These are phyloP conservation scores for Peromyscus californicus DNA, from an alignment of 2,113 vertebrate species.

Conservation along the genomic window DNA sequence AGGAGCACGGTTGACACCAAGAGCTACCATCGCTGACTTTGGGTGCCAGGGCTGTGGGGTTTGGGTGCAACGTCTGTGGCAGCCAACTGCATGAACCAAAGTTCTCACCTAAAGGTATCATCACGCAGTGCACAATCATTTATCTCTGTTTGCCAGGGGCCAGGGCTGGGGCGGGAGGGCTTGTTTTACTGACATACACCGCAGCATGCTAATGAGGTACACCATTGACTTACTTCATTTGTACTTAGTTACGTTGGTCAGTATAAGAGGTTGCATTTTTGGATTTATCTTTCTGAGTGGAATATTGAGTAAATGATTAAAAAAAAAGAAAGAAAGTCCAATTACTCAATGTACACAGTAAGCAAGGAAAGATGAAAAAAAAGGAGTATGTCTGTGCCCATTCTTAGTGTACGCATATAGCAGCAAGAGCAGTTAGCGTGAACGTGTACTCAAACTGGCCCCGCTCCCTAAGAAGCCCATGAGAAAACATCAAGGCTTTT, in stretches of 20 bases:
- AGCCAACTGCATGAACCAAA: constrained; percentile 95
- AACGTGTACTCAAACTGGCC: background rate
- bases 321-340: no score
- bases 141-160: constrained; percentile 84
- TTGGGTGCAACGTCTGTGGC: constrained; percentile 82
- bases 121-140: constrained; percentile 91
- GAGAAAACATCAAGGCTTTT: background rate
- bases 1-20: constrained; percentile 92
- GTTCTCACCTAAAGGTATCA: constrained; percentile 87
- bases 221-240: constrained; percentile 82
- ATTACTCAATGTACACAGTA: background rate
- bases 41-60: constrained; percentile 81
- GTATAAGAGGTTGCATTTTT: constrained; percentile 70
- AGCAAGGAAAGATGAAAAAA: background rate
- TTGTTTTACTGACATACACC: constrained; percentile 77
- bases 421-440: background rate
- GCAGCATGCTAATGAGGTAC: constrained; percentile 86
- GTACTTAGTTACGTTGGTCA: constrained; percentile 80
- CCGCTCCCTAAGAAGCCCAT: background rate
- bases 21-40: constrained; percentile 48
- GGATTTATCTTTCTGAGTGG: constrained; percentile 77
- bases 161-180: constrained; percentile 78
- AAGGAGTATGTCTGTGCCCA: background rate
- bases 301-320: constrained; percentile 83
- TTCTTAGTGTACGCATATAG: fast-evolving